phyloP scores from a whole-genome alignment of 2,888 invertebrate genomes.

The Balanococcus diminutus region DNA sequence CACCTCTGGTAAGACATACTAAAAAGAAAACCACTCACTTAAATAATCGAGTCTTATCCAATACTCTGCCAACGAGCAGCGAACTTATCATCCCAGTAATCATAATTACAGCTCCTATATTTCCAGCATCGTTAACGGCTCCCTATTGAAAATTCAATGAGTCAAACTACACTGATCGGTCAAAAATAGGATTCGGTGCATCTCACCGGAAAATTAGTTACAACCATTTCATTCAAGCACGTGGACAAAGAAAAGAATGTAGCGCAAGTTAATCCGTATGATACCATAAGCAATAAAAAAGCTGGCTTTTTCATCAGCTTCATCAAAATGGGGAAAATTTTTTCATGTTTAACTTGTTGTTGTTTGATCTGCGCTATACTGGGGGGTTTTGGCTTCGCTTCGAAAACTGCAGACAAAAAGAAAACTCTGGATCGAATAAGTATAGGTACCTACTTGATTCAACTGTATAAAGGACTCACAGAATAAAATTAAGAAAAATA shows the following conservation, averaged over 20 bases:
- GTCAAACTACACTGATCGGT: no score
- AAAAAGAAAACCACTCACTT: slow-evolving; percentile 63
- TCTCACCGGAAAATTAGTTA: slow-evolving; percentile 62
- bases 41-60: slow-evolving; percentile 92
- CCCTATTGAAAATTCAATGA: slow-evolving; percentile 62
- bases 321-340: slow-evolving; percentile 61
- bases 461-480: slow-evolving; percentile 69
- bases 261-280: slow-evolving; percentile 71
- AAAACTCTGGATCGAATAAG: neutral
- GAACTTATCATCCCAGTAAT: slow-evolving; percentile 93
- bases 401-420: neutral
- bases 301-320: slow-evolving; percentile 66
- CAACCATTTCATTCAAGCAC: slow-evolving; percentile 65
- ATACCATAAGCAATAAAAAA: slow-evolving; percentile 67
- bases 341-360: neutral
- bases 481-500: slow-evolving; percentile 80
- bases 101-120: slow-evolving; percentile 89
- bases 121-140: slow-evolving; percentile 79
- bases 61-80: slow-evolving; percentile 83
- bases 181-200: no score
- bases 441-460: neutral
- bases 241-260: slow-evolving; percentile 68
- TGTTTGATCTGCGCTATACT: neutral
- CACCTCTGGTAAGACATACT: neutral
- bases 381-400: neutral